Evolutionary conservation across 2,888 invertebrate genomes (phyloP).

Genomic region (Latrodectus elegans): DNA sequence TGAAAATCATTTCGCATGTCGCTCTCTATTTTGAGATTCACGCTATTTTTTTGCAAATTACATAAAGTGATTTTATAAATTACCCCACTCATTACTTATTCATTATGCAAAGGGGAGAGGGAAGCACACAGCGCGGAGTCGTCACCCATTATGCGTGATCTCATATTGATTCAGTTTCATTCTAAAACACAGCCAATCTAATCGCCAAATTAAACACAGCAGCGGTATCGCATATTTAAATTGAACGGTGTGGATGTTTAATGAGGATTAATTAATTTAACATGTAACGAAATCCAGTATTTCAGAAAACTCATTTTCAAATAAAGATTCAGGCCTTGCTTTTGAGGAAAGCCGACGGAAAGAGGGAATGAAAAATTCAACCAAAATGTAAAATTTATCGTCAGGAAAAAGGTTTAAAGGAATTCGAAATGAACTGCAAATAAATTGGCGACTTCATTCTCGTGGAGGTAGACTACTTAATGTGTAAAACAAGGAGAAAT

Average conservation of each 20-base stretch:
- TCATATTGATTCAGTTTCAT: constrained; percentile 42
- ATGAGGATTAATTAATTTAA: constrained; percentile 67
- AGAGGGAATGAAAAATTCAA: too few species aligned
- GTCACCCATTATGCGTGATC: neutral
- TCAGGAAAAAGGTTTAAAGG: too few species aligned
- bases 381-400: too few species aligned
- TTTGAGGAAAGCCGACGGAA: constrained; percentile 5
- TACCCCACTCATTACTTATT: constrained; percentile 36
- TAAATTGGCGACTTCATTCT: too few species aligned
- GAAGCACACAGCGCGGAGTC: too few species aligned
- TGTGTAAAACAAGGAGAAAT: too few species aligned
- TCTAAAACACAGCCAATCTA: constrained; percentile 9
- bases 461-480: too few species aligned
- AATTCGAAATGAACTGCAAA: too few species aligned
- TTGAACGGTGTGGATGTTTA: constrained; percentile 36
- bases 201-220: constrained; percentile 54
- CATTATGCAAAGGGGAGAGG: neutral
- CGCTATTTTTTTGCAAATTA: neutral
- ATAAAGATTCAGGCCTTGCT: constrained; percentile 22
- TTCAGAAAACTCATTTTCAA: constrained; percentile 51
- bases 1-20: too few species aligned
- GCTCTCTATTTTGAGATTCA: neutral
- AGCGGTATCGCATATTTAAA: constrained; percentile 24
- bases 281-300: constrained; percentile 42
- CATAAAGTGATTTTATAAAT: neutral